Percentiles rank a stretch among this genome's conserved stretches.
These are phyloP conservation scores for Turdus rufiventris DNA, from an alignment of 2,113 vertebrate species.

Conservation along the genomic window DNA sequence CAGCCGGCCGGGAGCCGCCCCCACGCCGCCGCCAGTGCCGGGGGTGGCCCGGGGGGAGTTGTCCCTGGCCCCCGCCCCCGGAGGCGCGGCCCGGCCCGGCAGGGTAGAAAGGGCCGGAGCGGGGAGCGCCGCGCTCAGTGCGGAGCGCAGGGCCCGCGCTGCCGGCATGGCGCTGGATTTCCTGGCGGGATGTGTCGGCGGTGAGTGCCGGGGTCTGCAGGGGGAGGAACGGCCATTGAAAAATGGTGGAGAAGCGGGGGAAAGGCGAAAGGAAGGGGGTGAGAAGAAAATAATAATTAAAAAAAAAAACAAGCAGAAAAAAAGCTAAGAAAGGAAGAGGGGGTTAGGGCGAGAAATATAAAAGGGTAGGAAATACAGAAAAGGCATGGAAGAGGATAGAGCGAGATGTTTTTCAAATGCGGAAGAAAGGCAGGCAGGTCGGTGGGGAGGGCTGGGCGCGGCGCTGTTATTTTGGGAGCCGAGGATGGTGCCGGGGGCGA, in stretches of 20 bases:
- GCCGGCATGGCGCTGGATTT: slow-evolving; percentile 85
- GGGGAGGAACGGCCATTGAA: rapidly evolving
- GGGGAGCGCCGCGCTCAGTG: rapidly evolving
- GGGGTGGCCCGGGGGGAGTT: not conserved
- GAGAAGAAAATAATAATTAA: too few relatives aligned
- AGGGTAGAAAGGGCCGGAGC: not conserved
- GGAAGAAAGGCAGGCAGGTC: not conserved
- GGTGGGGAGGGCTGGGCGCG: not conserved
- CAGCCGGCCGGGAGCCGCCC: not conserved
- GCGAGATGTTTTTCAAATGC: not conserved
- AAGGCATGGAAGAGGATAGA: not conserved
- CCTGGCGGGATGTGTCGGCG: slow-evolving; percentile 89
- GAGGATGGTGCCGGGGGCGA: not conserved
- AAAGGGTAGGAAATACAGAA: too few relatives aligned
- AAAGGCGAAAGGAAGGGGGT: not conserved
- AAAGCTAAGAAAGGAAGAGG: not conserved
- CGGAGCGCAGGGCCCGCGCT: not conserved
- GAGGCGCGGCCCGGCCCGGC: not conserved
- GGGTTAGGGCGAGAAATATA: not conserved
- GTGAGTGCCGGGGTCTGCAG: slow-evolving; percentile 61
- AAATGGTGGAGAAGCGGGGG: not conserved
- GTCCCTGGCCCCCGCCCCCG: not conserved
- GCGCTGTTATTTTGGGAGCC: not conserved
- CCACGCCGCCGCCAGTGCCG: not conserved
- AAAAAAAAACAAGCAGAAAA: not conserved